These are phyloP conservation scores for Suricata suricatta DNA, from an alignment of 2,113 vertebrate genomes.

Conservation along the genomic window DNA sequence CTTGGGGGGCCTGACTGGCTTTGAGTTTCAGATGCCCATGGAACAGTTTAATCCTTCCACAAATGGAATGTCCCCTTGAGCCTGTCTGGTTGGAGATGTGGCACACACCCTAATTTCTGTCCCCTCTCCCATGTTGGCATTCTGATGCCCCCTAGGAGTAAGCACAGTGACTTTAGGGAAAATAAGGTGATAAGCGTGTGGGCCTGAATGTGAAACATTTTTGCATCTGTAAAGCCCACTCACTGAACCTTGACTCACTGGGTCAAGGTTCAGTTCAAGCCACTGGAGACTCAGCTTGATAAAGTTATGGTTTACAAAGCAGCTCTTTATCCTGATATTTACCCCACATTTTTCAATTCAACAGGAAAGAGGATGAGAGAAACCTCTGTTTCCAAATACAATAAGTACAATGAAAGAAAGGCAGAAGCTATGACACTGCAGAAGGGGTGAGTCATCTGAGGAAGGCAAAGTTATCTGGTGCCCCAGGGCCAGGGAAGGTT, in stretches of 20 bases:
- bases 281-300: neutral
- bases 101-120: neutral
- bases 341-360: neutral
- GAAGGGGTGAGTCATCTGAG: no score
- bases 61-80: neutral
- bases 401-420: neutral
- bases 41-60: neutral
- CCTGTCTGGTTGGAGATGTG: neutral
- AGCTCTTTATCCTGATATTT: fast-evolving
- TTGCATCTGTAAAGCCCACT: no score
- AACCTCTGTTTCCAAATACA: neutral
- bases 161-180: neutral
- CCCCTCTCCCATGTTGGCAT: neutral
- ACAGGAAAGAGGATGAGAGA: neutral
- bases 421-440: neutral
- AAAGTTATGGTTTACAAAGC: neutral
- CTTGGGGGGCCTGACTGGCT: neutral
- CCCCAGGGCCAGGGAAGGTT: neutral
- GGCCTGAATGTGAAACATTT: no score
- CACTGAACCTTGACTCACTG: neutral
- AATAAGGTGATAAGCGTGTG: neutral
- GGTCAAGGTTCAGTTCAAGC: neutral
- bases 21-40: neutral
- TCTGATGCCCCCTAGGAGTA: neutral
- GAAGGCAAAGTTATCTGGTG: neutral